Conservation (phyloP, 2,113 vertebrate genomes). For the Carlito syrichta region DNA sequence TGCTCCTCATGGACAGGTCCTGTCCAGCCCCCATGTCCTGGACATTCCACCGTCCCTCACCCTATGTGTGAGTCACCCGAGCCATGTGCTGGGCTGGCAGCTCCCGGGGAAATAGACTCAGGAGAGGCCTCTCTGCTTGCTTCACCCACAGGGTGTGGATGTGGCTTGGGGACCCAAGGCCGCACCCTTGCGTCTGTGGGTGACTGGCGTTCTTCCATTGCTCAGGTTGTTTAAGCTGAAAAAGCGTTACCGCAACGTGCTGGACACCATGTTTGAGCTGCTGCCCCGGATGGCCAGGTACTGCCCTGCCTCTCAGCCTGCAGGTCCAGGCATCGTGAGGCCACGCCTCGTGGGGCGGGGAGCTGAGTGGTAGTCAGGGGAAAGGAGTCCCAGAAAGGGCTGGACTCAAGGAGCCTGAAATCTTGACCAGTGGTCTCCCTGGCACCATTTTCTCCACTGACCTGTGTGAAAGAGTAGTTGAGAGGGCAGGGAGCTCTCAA, state of each 20-base stretch:
- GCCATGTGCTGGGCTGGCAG: not conserved
- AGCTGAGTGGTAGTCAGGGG: not conserved
- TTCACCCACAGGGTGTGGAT: fast-evolving
- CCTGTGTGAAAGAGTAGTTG: not conserved
- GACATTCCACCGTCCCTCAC: fast-evolving
- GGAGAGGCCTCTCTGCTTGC: fast-evolving
- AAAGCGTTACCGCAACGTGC: slow-evolving; percentile 94
- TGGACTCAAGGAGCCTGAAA: not conserved
- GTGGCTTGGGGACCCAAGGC: not conserved
- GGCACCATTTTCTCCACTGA: not conserved
- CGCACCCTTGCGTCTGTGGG: fast-evolving
- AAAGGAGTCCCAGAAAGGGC: not conserved
- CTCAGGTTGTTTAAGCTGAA: slow-evolving; percentile 96
- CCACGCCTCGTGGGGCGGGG: not conserved
- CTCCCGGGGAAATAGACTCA: not conserved
- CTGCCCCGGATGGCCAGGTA: slow-evolving; percentile 98
- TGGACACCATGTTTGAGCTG: slow-evolving; percentile 99
- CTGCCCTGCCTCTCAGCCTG: not conserved
- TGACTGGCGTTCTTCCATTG: not conserved
- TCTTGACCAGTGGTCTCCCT: not conserved
- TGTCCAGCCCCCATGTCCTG: fast-evolving
- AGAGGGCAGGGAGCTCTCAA: slow-evolving; percentile 20
- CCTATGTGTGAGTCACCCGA: not conserved
- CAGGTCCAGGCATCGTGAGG: not conserved
- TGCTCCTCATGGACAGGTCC: not conserved